Evolutionary conservation across 1,140 invertebrate genomes (phyloP), one percentile per base, ranked within the genome.

Genomic region (Phymastichus coffea): DNA sequence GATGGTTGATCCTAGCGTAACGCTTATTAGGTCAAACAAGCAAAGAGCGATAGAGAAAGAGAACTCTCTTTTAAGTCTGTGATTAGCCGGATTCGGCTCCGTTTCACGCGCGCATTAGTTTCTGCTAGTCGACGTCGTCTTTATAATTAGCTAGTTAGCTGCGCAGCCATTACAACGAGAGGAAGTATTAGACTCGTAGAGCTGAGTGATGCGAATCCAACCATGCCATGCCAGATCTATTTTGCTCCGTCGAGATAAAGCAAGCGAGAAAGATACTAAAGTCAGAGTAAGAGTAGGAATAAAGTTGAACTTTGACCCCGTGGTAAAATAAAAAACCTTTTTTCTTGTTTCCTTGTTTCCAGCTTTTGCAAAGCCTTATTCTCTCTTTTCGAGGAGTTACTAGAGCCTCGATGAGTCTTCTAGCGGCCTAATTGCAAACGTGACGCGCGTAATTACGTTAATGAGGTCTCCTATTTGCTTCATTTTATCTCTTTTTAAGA

Each of bases 221-320:
- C 33, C 46, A 43, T 25, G 46, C 33, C 54, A 48, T n/a, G n/a
- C n/a, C n/a, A n/a, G n/a, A n/a, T n/a, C n/a, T n/a, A n/a, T n/a
- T n/a, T n/a, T n/a, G n/a, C 38, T 54, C 58, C 44, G 33, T 54
- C 49, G 26, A 26, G 54, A 61, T n/a, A n/a, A n/a, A n/a, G n/a
- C n/a, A n/a, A n/a, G n/a, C n/a, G n/a, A n/a, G n/a, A n/a, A n/a
- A n/a, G n/a, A n/a, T n/a, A n/a, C n/a, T n/a, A n/a, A n/a, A n/a
- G n/a, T n/a, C n/a, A n/a, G n/a, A n/a, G n/a, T n/a, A n/a, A n/a
- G n/a, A n/a, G n/a, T n/a, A n/a, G n/a, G n/a, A n/a, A n/a, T n/a
- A n/a, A n/a, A n/a, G 53, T 44, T 47, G 28, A 44, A 52, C 17
- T 38, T 28, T 35, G 47, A 49, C 28, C 26, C 19, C 40, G 14